These are phyloP conservation scores for Stictocephala bisonia DNA, from an alignment of 2,888 invertebrate genomes.

Conservation along the genomic window DNA sequence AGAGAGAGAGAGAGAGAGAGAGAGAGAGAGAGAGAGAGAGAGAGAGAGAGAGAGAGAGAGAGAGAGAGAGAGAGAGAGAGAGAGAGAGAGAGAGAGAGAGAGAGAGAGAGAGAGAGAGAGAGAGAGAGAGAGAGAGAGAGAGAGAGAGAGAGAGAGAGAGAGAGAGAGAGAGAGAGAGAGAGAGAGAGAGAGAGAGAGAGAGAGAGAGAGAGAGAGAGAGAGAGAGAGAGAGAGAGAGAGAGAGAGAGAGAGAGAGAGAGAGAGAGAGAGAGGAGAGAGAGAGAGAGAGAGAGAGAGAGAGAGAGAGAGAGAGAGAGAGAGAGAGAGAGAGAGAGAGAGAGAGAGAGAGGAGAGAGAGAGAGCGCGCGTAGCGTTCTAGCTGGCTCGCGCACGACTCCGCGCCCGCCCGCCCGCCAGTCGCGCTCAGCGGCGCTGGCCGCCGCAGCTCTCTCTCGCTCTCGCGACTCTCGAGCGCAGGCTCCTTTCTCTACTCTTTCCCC, in stretches of 20 bases:
- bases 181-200: not conserved
- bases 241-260: too few species aligned
- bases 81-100: conserved; percentile 6
- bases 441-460: too few species aligned
- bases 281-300: too few species aligned
- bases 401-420: too few species aligned
- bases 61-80: conserved; percentile 36
- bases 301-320: too few species aligned
- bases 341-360: too few species aligned
- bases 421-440: too few species aligned
- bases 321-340: too few species aligned
- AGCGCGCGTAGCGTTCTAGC: too few species aligned
- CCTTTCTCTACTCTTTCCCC: too few species aligned
- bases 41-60: not conserved
- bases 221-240: not conserved
- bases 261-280: too few species aligned
- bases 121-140: not conserved
- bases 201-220: not conserved
- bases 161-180: not conserved
- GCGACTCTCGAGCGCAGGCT: too few species aligned
- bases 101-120: conserved; percentile 6
- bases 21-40: conserved; percentile 4
- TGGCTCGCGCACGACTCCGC: not conserved
- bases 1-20: not conserved
- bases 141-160: not conserved